phyloP scores from a whole-genome alignment of 2,113 vertebrate species.

The Cyanoderma ruficeps region DNA sequence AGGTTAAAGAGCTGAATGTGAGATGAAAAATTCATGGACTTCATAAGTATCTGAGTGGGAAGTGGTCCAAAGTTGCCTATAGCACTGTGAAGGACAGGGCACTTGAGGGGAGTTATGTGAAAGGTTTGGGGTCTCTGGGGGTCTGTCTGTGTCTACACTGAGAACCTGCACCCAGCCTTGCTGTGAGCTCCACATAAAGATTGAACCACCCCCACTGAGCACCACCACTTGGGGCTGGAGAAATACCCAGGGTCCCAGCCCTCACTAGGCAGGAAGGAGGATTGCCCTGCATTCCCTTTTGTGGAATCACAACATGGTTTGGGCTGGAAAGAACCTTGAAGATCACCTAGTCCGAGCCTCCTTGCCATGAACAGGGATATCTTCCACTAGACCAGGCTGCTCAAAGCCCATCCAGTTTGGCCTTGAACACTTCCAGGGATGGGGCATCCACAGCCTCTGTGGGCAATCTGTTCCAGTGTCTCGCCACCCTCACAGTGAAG shows the following conservation, averaged over 20 bases:
- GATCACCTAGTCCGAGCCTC: not conserved
- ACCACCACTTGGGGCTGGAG: not conserved
- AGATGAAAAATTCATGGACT: not conserved
- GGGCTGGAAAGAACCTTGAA: not conserved
- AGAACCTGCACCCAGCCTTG: not conserved
- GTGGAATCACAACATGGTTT: not conserved
- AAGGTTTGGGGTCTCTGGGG: not conserved
- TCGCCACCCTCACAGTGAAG: not conserved
- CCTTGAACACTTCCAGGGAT: not conserved
- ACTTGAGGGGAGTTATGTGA: not conserved
- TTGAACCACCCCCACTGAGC: accelerated
- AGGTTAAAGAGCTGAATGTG: not conserved
- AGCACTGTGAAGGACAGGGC: not conserved
- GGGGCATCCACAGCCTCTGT: not conserved
- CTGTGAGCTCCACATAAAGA: not conserved
- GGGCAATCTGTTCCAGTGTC: not conserved
- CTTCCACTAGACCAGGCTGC: not conserved
- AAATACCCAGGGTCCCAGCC: not conserved
- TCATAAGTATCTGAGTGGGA: not conserved
- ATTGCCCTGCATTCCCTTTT: not conserved
- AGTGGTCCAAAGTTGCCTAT: not conserved
- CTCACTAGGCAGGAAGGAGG: not conserved
- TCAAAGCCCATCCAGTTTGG: not conserved
- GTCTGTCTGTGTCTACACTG: not conserved
- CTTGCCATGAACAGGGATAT: not conserved